Evolutionary conservation across 1,140 invertebrate genomes (phyloP).

Genomic region (Drosophila sproati): DNA sequence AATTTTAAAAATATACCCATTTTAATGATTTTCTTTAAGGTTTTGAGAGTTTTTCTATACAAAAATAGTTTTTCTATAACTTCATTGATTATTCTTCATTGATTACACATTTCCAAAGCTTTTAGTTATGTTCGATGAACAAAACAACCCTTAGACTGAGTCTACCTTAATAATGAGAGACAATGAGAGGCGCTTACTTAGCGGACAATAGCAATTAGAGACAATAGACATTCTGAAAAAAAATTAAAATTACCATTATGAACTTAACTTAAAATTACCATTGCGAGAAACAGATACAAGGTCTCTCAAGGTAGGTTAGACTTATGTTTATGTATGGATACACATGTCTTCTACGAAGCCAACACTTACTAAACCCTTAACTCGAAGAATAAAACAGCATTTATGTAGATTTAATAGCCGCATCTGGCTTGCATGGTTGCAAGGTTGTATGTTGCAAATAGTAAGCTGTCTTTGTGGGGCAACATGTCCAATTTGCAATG

Average conservation of each 20-base stretch:
- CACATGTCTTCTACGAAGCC: background rate
- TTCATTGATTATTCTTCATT: no score
- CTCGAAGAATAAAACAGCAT: slow-evolving; percentile 21
- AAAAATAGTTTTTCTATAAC: no score
- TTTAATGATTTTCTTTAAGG: no score
- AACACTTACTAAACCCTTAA: background rate
- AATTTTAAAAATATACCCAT: no score
- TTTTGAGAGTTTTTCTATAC: no score
- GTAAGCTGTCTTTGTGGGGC: slow-evolving; percentile 59
- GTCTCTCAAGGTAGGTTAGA: no score
- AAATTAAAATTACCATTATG: slow-evolving; percentile 15
- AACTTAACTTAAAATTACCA: background rate
- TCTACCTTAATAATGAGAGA: slow-evolving; percentile 5
- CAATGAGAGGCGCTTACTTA: slow-evolving; percentile 6
- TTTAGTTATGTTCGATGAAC: background rate
- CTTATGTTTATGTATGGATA: background rate
- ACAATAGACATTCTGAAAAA: slow-evolving; percentile 19
- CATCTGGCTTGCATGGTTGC: slow-evolving; percentile 26
- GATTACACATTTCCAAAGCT: background rate
- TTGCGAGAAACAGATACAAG: background rate
- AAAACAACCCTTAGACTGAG: background rate
- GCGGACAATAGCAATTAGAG: slow-evolving; percentile 32
- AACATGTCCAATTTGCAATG: slow-evolving; percentile 74
- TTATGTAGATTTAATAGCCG: slow-evolving; percentile 48
- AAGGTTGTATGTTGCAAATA: slow-evolving; percentile 32